Evolutionary conservation across 2,797 vertebrate species (phyloP).

Genomic region (Gila robusta): DNA sequence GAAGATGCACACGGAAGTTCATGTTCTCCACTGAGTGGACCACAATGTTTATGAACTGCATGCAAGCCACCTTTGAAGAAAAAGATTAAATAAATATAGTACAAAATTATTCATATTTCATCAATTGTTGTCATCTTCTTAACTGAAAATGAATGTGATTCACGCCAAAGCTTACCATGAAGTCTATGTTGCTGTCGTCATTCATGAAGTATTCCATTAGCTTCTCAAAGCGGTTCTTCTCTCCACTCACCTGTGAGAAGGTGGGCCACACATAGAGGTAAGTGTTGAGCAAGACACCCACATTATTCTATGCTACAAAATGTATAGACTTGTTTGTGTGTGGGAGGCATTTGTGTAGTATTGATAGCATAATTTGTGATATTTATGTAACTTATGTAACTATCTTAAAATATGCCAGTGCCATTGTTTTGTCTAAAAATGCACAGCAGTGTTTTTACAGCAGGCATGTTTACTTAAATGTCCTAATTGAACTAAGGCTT

Average conservation of each 20-base stretch:
- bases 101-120: background rate
- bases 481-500: too few relatives aligned
- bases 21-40: slow-evolving; percentile 98
- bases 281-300: background rate
- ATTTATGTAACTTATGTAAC: background rate
- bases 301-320: background rate
- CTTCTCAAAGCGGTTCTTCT: slow-evolving; percentile 95
- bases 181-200: slow-evolving; percentile 96
- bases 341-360: background rate
- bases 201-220: slow-evolving; percentile 95
- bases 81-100: background rate
- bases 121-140: background rate
- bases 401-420: too few relatives aligned
- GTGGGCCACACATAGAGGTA: background rate
- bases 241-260: slow-evolving; percentile 85
- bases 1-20: slow-evolving; percentile 96
- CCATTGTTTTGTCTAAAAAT: too few relatives aligned
- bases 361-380: background rate
- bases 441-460: too few relatives aligned
- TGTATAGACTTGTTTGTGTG: background rate
- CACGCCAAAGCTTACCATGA: slow-evolving; percentile 85
- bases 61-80: slow-evolving; percentile 89
- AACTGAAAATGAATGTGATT: background rate
- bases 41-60: slow-evolving; percentile 98
- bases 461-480: too few relatives aligned